phyloP scores from a whole-genome alignment of 2,888 invertebrate species.

The Noctua fimbriata region DNA sequence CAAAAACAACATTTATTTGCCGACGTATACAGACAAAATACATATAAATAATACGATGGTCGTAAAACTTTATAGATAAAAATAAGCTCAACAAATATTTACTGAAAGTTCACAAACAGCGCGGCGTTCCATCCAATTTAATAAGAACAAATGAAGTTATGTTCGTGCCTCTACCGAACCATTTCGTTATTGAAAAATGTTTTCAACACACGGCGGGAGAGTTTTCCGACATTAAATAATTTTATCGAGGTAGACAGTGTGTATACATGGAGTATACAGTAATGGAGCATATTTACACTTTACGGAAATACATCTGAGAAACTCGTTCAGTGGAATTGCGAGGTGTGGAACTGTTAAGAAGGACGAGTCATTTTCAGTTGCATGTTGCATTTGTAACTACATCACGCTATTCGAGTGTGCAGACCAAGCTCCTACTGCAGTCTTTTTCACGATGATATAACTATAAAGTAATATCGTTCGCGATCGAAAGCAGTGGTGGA shows the following conservation, averaged over 20 bases:
- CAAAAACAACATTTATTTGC: too few species aligned
- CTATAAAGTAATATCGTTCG: too few species aligned
- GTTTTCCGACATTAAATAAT: slow-evolving; percentile 58
- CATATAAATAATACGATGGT: slow-evolving; percentile 6
- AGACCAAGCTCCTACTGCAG: neutral
- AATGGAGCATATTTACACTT: slow-evolving; percentile 21
- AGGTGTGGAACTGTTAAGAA: neutral
- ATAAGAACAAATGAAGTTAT: slow-evolving; percentile 65
- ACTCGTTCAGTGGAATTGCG: neutral
- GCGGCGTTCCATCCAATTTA: slow-evolving; percentile 56
- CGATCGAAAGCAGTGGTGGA: neutral
- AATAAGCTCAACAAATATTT: slow-evolving; percentile 43
- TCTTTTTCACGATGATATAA: neutral
- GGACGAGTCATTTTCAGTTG: neutral
- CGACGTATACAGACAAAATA: slow-evolving; percentile 20
- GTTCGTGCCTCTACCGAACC: slow-evolving; percentile 46
- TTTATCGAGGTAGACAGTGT: slow-evolving; percentile 48
- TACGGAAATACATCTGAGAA: neutral
- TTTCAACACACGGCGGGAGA: slow-evolving; percentile 52
- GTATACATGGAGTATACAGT: slow-evolving; percentile 9
- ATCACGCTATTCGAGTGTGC: neutral
- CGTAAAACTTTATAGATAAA: slow-evolving; percentile 41
- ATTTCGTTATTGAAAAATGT: slow-evolving; percentile 68
- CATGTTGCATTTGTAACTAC: neutral
- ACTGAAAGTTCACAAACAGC: slow-evolving; percentile 32